Evolutionary conservation across 2,888 invertebrate genomes (phyloP), one percentile per base, ranked within the genome.

Genomic region (Agrochola litura): DNA sequence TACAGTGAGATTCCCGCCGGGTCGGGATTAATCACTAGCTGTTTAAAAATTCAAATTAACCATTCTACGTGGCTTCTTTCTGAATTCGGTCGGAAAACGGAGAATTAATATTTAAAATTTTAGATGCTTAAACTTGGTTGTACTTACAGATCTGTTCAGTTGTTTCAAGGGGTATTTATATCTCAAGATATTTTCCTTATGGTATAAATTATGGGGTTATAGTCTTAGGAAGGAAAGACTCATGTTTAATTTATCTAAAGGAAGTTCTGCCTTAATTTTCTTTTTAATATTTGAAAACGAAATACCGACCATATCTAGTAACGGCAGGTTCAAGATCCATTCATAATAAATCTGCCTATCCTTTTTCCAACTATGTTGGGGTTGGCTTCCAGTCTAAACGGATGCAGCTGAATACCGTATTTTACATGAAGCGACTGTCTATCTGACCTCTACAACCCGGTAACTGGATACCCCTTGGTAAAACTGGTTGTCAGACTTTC

Each of bases 21-120:
- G 76, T 76, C 77, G 79, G 89, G 92, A 94, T 93, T 94, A 95
- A 95, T 93, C 91, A 92, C 88, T 91, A 89, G 89, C 89, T 93
- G 92, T 93, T 95, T 94, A 94, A 94, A 94, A 93, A 94, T 95
- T 94, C 90, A 94, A 93, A 93, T 93, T 91, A 92, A 93, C 91
- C 67, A 89, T 93, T 91, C 91, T 91, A 91, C 92, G 90, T 88
- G 90, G 91, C 87, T 92, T 91, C 92, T 93, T 92, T 91, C 83
- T 71, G 85, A 90, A 92, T 91, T 90, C 86, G 85, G 88, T 79
- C 88, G 90, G 90, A 90, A 92, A 93, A 91, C 89, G 30, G 89
- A 85, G 90, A 90, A 90, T 94, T 91, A 93, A 93, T 94, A 93
- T 92, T 94, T 92, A 90, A 93, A 91, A 92, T 89, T 76, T 83